Evolutionary conservation across 2,888 invertebrate species (phyloP), one percentile per base, ranked within the genome.

Genomic region (Eupelmus urozonus): DNA sequence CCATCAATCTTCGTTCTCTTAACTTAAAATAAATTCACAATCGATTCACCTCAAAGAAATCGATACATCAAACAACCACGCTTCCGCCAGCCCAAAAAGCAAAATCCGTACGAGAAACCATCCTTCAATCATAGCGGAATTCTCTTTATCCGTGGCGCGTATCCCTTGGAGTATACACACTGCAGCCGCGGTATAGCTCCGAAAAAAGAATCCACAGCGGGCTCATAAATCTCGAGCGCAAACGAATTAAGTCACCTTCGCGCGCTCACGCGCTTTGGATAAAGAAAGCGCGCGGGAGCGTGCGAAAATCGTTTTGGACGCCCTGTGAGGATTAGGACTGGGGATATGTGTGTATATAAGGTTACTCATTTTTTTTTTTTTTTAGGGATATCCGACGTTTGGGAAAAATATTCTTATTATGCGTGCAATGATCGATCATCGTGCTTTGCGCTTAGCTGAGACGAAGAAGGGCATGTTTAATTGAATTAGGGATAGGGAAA

Each of bases 231-330:
- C 82, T 82, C 81, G 25, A 72, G 75, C 74, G 80, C 57, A 80
- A 82, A 74, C 80, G 82, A 84, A 83, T 84, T 82, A 83, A 84
- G 82, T 82, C 81, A 82, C 82, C 83, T 81, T 82, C 57, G 74
- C 75, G 76, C 70, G 70, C 66, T n/a, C n/a, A n/a, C 65, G 69
- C 63, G 81, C 80, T 81, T 79, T 80, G 81, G 83, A 9, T 80
- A 82, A 76, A 79, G 81, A 80, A 72, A 3, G 53, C 18, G 18
- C 69, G 55, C 11, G 23, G 23, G n/a, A 70, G n/a, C 79, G 70
- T 75, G 71, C 67, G 69, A 70, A 71, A 76, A 72, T 67, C 60
- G 62, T 66, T 34, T 57, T 13, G 53, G 25, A 51, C 62, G 23
- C 42, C 40, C 29, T 13, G n/a, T 20, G 20, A 23, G 78, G 78